Evolutionary conservation across 2,797 vertebrate species (phyloP).

Genomic region (Caiman crocodilus): DNA sequence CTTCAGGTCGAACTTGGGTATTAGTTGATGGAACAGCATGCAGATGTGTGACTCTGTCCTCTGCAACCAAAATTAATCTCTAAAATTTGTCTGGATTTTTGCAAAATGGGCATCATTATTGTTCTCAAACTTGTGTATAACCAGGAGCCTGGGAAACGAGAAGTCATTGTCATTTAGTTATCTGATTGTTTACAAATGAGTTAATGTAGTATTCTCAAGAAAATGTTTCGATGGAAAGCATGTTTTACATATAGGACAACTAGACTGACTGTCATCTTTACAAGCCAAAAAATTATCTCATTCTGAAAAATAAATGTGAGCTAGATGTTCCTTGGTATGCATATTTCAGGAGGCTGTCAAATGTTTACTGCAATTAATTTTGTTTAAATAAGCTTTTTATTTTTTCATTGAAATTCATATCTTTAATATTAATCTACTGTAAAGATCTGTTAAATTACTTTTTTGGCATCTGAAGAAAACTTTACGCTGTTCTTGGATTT

Average conservation of each 20-base stretch:
- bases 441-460: background rate
- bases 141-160: background rate
- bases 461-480: conserved; percentile 37
- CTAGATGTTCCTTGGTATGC: background rate
- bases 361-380: background rate
- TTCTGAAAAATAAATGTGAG: background rate
- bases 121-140: background rate
- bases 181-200: background rate
- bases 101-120: background rate
- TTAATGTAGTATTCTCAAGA: background rate
- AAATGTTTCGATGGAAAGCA: background rate
- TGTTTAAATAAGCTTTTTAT: background rate
- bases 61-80: background rate
- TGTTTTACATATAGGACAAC: background rate
- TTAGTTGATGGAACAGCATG: background rate
- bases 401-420: background rate
- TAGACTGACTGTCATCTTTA: background rate
- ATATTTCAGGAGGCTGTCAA: background rate
- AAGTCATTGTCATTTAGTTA: background rate
- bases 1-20: background rate
- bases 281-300: background rate
- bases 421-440: background rate
- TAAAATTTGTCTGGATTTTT: background rate
- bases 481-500: conserved; percentile 30
- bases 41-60: background rate